phyloP scores from a whole-genome alignment of 2,888 invertebrate species.

The Papilio gigon region DNA sequence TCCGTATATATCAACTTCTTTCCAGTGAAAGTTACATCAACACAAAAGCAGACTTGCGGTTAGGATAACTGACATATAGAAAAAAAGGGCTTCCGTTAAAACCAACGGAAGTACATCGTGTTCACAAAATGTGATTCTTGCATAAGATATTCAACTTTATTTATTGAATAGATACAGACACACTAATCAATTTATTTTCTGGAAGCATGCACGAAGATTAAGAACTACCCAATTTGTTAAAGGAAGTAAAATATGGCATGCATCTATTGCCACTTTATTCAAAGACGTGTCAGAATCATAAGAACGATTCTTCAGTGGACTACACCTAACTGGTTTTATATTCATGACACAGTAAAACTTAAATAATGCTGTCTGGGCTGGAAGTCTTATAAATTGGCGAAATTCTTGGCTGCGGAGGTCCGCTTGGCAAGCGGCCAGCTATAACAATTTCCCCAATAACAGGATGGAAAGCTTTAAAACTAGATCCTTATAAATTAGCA shows the following conservation, averaged over 20 bases:
- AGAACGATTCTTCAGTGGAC: constrained; percentile 22
- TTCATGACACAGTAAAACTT: constrained; percentile 45
- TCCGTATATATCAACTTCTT: too few relatives aligned
- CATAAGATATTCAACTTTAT: too few relatives aligned
- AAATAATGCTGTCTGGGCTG: constrained; percentile 49
- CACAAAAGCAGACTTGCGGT: too few relatives aligned
- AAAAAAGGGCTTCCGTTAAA: too few relatives aligned
- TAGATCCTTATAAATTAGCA: constrained; percentile 37
- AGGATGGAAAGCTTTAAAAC: constrained; percentile 31
- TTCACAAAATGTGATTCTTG: too few relatives aligned
- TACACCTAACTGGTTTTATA: constrained; percentile 28
- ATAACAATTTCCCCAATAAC: constrained; percentile 40
- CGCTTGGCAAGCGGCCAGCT: constrained; percentile 48
- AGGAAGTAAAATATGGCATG: not conserved
- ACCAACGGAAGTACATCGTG: too few relatives aligned
- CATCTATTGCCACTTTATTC: not conserved
- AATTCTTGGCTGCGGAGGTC: constrained; percentile 38
- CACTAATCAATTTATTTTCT: too few relatives aligned
- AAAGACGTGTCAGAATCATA: constrained; percentile 12
- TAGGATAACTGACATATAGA: too few relatives aligned
- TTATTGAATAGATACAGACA: too few relatives aligned
- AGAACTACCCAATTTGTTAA: too few relatives aligned
- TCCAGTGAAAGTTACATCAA: too few relatives aligned
- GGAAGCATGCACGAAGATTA: too few relatives aligned
- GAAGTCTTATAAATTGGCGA: constrained; percentile 51